Percentiles rank a stretch among this genome's conserved stretches.
Evolutionary conservation across 1,140 invertebrate genomes (phyloP).

Genomic region (Pissodes strobi): DNA sequence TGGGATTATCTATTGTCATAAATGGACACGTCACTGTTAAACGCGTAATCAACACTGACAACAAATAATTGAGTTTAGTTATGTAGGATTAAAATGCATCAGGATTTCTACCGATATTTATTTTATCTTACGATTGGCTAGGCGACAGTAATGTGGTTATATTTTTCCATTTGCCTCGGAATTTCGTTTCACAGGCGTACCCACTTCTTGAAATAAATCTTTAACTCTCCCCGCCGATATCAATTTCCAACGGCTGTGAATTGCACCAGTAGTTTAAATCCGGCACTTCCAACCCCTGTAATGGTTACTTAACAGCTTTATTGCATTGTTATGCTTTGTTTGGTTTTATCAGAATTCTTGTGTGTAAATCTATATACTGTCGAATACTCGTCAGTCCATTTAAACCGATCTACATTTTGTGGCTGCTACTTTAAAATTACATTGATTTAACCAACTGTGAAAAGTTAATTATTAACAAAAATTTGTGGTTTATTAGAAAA

Average conservation of each 20-base stretch:
- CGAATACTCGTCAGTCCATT: too few species aligned
- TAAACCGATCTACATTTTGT: too few species aligned
- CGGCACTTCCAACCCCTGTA: background rate
- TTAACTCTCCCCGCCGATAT: background rate
- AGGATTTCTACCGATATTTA: background rate
- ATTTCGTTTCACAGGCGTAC: background rate
- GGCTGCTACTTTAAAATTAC: too few species aligned
- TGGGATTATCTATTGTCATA: too few species aligned
- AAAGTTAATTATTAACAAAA: too few species aligned
- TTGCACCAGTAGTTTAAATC: background rate
- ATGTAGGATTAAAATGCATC: too few species aligned
- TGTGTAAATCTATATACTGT: too few species aligned
- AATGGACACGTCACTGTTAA: too few species aligned
- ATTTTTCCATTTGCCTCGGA: slow-evolving; percentile 14
- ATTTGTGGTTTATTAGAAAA: too few species aligned
- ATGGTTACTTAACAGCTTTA: slow-evolving; percentile 3
- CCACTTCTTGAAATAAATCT: slow-evolving; percentile 15
- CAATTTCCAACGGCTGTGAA: background rate
- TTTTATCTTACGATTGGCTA: slow-evolving; percentile 15
- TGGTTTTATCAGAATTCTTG: background rate
- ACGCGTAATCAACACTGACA: too few species aligned
- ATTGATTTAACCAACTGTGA: too few species aligned
- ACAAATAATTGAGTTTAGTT: too few species aligned
- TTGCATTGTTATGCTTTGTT: background rate
- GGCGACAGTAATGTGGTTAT: slow-evolving; percentile 21